Evolutionary conservation across 2,888 invertebrate species (phyloP).

Genomic region (Agriopis aurantiaria): DNA sequence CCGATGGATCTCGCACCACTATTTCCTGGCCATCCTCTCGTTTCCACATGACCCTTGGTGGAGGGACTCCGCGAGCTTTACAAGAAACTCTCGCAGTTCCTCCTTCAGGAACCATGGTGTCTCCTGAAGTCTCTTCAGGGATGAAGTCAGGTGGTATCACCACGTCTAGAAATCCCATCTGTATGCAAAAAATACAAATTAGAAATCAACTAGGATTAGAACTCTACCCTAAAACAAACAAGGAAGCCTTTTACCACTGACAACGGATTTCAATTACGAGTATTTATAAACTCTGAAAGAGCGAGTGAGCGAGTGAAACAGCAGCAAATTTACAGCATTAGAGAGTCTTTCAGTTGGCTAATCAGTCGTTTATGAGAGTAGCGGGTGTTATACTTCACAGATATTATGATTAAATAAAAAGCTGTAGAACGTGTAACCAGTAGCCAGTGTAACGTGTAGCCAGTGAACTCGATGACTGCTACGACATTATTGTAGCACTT

Average conservation of each 20-base stretch:
- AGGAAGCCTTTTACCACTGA: no score
- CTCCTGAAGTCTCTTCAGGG: constrained; percentile 91
- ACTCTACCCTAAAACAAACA: no score
- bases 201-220: neutral
- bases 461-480: neutral
- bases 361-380: neutral
- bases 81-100: constrained; percentile 88
- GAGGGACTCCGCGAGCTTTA: constrained; percentile 90
- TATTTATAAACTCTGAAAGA: no score
- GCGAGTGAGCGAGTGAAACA: neutral
- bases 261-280: no score
- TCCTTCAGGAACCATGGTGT: constrained; percentile 93
- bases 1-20: constrained; percentile 89
- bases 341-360: neutral
- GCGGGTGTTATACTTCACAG: neutral
- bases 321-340: neutral
- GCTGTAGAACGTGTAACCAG: neutral
- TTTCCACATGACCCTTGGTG: constrained; percentile 91
- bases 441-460: neutral
- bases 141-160: constrained; percentile 94
- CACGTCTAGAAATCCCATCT: constrained; percentile 92
- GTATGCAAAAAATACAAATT: constrained; percentile 43
- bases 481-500: constrained; percentile 1
- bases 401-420: neutral
- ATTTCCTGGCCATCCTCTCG: constrained; percentile 92